Base-by-base conservation (phyloP, 2,888 invertebrate genomes). In the Drosophila neotestacea region DNA sequence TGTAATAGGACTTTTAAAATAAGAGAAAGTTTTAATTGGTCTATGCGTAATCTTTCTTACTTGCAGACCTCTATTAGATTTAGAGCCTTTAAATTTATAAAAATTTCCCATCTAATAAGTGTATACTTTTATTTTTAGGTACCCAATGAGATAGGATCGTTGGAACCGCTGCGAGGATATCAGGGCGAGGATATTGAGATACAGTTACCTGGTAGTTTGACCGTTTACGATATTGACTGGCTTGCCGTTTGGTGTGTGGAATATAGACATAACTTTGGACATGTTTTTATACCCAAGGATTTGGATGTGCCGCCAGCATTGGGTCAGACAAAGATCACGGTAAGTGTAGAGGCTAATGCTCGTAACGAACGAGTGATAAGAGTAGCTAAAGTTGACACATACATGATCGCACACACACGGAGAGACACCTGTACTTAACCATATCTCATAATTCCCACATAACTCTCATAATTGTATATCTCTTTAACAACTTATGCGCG, bases 151-250 rank as follows among this genome's bases (percentile, higher is more conserved):
- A 94, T 96, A 93, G 96, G 97, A 62, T 97, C 97, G 39, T 91
- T 96, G 56, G 95, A 96, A 69, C 96, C 96, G 0, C 93, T 98
- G 41, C 94, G 96, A 6, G 96, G 96, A 5, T 98, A 98, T 93
- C 96, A 97, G 89, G 98, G 98, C 4, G 97, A 97, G 91, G 97
- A 98, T 92, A 97, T 98, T 69, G 97, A 97, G 93, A 96, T 98
- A 81, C 96, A 97, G 88, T 93, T 98, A 59, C 98, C 98, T 0
- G 96, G 96, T 51, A 95, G 95, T 84, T 92, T 97, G 77, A 97
- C 97, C 0, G 97, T 97, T 0, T 96, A 97, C 93, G 97, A 97
- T 92, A 96, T 98, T 82, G 97, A 98, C 92, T 98, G 97, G 97
- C 94, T 98, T 34, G 95, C 97, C 0, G 96, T 98, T 0, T 98